Conservation (phyloP, 1,140 invertebrate genomes). For the Cyrtorhinus lividipennis region DNA sequence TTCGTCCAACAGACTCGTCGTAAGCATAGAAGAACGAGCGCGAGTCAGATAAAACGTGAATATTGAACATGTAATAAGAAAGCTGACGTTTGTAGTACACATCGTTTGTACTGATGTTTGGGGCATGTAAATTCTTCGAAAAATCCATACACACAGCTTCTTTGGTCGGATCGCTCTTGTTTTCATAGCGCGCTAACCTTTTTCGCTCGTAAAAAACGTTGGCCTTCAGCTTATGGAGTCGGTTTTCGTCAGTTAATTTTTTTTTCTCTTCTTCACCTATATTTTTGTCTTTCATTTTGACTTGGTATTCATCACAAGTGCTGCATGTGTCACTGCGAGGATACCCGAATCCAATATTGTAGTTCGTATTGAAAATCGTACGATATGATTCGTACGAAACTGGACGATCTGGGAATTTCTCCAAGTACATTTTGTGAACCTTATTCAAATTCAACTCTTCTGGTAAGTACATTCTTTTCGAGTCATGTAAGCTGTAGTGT, state of each 20-base stretch:
- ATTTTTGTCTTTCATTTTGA: background rate
- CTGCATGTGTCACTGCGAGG: conserved; percentile 16
- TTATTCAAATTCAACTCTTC: no score
- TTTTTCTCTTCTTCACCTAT: background rate
- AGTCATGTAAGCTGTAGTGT: no score
- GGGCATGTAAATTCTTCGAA: conserved; percentile 20
- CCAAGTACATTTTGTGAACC: no score
- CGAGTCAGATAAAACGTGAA: conserved; percentile 17
- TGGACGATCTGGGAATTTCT: no score
- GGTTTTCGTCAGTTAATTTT: background rate
- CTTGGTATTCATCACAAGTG: background rate
- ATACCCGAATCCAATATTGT: conserved; percentile 18
- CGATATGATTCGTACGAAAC: background rate
- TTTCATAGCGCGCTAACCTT: background rate
- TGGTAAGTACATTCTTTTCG: no score
- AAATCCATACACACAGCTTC: conserved; percentile 22
- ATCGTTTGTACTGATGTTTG: conserved; percentile 20
- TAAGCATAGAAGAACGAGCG: conserved; percentile 22
- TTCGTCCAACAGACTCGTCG: conserved; percentile 17
- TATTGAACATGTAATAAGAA: conserved; percentile 20
- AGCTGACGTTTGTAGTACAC: conserved; percentile 23
- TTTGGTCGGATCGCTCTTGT: background rate
- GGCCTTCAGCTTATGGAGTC: conserved; percentile 19
- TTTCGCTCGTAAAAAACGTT: conserved; percentile 19
- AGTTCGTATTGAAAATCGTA: background rate